A percentile compares a stretch with the other conserved stretches of the same genome.
phyloP scores from a whole-genome alignment of 2,113 vertebrate genomes.

The human (Homo sapiens) region GRCh38 chr14:58548001-58548500 shows the following conservation, averaged over 20 bases:
- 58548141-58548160: slow-evolving; percentile 40
- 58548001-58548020: not conserved
- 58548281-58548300: slow-evolving; percentile 5
- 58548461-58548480: not conserved
- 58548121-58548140: slow-evolving; percentile 16
- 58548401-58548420: not conserved
- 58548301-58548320: not conserved
- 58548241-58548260: not conserved
- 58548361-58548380: not conserved
- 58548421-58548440: not conserved
- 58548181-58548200: not conserved
- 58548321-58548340: not conserved
- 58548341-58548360: not conserved
- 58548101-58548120: slow-evolving; percentile 65
- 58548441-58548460: not conserved
- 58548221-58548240: not conserved
- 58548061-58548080: slow-evolving; percentile 42
- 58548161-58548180: not conserved
- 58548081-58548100: slow-evolving; percentile 49
- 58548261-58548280: not conserved
- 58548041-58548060: slow-evolving; percentile 40
- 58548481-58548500: not conserved
- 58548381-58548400: not conserved
- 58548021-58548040: slow-evolving; percentile 37
- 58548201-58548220: not conserved